phyloP scores from a whole-genome alignment of 2,888 invertebrate species.

The Conus canariensis region DNA sequence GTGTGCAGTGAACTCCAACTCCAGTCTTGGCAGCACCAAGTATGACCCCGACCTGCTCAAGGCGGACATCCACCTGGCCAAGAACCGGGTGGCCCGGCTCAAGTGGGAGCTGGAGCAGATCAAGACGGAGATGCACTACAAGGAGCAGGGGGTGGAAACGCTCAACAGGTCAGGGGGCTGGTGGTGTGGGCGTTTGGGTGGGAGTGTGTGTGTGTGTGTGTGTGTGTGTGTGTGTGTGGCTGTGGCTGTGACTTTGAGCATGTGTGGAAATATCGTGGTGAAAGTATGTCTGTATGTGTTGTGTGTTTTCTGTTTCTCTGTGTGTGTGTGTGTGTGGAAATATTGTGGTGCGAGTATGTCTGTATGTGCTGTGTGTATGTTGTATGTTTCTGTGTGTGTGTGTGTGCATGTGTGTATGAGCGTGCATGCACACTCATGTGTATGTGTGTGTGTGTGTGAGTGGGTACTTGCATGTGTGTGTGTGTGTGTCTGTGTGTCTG shows the following conservation, averaged over 20 bases:
- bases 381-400: too few species aligned
- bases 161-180: conserved; percentile 87
- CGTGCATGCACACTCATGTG: too few species aligned
- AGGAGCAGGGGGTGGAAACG: conserved; percentile 94
- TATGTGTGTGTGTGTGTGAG: too few species aligned
- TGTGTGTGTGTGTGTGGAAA: too few species aligned
- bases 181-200: not conserved
- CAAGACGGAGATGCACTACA: conserved; percentile 93
- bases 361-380: too few species aligned
- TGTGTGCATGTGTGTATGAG: too few species aligned
- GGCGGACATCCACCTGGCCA: conserved; percentile 93
- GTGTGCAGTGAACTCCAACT: conserved; percentile 74
- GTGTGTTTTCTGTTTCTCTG: too few species aligned
- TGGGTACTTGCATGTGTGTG: too few species aligned
- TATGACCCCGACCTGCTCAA: conserved; percentile 96
- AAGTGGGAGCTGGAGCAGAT: conserved; percentile 95
- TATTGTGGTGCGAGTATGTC: too few species aligned
- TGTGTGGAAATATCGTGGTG: not conserved
- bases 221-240: not conserved
- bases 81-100: conserved; percentile 91
- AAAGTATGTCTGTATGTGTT: not conserved
- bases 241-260: too few species aligned
- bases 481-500: not conserved
- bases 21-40: conserved; percentile 85
- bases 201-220: not conserved